Percentiles rank a stretch among this genome's conserved stretches.
These are phyloP conservation scores for Rissa tridactyla DNA, from an alignment of 2,113 vertebrate genomes.

Conservation along the genomic window DNA sequence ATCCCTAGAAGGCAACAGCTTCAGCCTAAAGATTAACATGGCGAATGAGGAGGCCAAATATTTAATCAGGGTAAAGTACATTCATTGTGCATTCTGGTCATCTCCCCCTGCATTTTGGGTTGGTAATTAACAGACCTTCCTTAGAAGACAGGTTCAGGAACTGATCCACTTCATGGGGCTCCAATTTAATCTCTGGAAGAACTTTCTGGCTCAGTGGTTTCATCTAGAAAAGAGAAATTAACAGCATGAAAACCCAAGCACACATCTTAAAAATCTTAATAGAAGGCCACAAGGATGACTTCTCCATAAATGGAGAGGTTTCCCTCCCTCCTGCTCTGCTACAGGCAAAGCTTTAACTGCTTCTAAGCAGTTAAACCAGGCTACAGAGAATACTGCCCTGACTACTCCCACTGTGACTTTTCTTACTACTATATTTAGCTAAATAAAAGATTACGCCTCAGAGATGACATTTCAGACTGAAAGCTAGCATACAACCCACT, in stretches of 20 bases:
- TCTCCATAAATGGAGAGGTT: constrained; percentile 5
- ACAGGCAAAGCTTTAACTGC: constrained; percentile 16
- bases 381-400: constrained; percentile 7
- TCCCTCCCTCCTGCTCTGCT: neutral
- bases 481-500: constrained; percentile 49
- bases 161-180: constrained; percentile 98
- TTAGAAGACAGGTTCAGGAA: constrained; percentile 95
- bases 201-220: constrained; percentile 81
- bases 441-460: constrained; percentile 49
- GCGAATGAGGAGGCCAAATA: neutral
- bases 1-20: neutral
- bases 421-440: constrained; percentile 50
- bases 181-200: constrained; percentile 92
- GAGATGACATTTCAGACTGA: constrained; percentile 63
- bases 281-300: neutral
- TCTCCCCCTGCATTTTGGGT: neutral
- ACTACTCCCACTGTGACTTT: constrained; percentile 7
- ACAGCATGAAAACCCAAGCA: constrained; percentile 4
- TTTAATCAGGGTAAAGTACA: constrained; percentile 14
- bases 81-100: neutral
- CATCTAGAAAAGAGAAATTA: constrained; percentile 72
- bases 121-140: constrained; percentile 75
- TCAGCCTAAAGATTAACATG: neutral
- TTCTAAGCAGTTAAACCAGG: neutral
- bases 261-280: neutral